Conservation (phyloP, 2,113 vertebrate genomes). For the Clarias magur region DNA sequence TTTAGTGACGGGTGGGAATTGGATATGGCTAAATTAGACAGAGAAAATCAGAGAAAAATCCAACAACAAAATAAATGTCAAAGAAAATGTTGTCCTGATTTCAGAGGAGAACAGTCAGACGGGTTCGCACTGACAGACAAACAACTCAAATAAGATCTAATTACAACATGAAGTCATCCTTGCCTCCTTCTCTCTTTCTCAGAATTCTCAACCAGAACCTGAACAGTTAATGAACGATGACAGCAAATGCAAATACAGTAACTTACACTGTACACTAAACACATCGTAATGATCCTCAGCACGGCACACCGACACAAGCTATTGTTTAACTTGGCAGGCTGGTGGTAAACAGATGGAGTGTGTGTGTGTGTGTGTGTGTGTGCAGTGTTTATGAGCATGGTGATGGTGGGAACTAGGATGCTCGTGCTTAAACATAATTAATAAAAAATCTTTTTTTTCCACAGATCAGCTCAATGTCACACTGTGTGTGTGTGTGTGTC, state of each 20-base stretch:
- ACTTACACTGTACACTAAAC: not conserved
- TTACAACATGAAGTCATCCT: not conserved
- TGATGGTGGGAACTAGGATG: not conserved
- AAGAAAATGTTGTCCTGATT: too few species aligned
- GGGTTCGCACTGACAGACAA: too few species aligned
- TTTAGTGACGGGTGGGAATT: too few species aligned
- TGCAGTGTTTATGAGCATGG: constrained; percentile 12
- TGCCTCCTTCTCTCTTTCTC: not conserved
- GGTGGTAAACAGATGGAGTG: constrained; percentile 24
- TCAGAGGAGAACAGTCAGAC: too few species aligned
- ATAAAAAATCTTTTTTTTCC: not conserved
- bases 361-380: constrained; percentile 13
- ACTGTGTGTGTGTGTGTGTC: not conserved
- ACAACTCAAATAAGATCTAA: too few species aligned
- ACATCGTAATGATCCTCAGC: not conserved
- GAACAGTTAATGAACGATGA: not conserved
- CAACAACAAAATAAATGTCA: too few species aligned
- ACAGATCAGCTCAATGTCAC: not conserved
- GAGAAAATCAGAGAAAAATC: too few species aligned
- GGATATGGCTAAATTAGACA: too few species aligned
- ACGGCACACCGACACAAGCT: not conserved
- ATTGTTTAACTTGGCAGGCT: constrained; percentile 24
- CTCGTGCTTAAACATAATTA: not conserved
- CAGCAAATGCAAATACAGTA: not conserved
- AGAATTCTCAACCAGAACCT: too few species aligned